Percentiles rank a stretch among this genome's conserved stretches.
phyloP scores from a whole-genome alignment of 2,113 vertebrate genomes.

The Ciconia boyciana region DNA sequence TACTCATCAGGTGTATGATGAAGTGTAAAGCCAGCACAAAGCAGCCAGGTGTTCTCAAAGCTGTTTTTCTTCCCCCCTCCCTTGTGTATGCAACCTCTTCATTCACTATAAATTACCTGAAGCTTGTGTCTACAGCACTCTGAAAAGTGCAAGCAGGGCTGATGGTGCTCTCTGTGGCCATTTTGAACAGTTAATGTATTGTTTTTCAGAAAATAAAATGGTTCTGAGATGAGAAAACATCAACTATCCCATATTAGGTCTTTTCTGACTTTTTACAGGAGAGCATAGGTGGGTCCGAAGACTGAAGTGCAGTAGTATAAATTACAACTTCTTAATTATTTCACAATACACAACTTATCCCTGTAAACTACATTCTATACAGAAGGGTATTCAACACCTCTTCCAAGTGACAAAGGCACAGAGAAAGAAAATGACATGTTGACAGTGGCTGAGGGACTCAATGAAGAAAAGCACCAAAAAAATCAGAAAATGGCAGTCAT shows the following conservation, averaged over 20 bases:
- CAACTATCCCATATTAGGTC: fast-evolving
- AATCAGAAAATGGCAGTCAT: fast-evolving
- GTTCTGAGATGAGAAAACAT: background rate
- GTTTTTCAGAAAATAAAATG: background rate
- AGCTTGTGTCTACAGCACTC: background rate
- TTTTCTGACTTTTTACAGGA: background rate
- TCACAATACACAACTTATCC: background rate
- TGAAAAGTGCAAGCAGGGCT: background rate
- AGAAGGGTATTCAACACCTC: background rate
- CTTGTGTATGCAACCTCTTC: background rate
- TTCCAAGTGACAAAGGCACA: background rate
- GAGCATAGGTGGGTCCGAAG: background rate
- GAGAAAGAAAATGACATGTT: background rate
- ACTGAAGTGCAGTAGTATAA: background rate
- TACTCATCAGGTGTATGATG: fast-evolving
- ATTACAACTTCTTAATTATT: background rate
- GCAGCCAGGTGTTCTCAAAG: background rate
- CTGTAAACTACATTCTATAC: background rate
- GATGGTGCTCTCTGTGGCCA: background rate
- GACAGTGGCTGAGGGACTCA: background rate
- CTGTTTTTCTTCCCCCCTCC: background rate
- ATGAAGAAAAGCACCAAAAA: background rate
- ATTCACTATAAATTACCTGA: background rate
- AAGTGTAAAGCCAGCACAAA: background rate
- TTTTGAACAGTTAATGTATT: background rate